phyloP scores from a whole-genome alignment of 2,888 invertebrate genomes.

The Chrysolina oricalcia region DNA sequence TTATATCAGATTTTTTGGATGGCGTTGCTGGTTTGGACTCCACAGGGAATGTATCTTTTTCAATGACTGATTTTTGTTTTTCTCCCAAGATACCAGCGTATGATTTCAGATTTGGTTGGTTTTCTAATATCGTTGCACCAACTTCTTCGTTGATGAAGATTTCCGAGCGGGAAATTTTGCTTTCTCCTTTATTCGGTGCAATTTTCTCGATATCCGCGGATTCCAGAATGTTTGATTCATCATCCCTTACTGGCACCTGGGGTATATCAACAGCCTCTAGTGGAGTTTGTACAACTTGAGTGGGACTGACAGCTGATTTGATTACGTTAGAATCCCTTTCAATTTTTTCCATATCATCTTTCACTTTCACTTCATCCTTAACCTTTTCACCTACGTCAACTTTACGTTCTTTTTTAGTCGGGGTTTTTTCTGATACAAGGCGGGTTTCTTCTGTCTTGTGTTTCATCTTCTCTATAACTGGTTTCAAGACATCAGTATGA shows the following conservation, averaged over 20 bases:
- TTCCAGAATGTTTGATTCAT: background rate
- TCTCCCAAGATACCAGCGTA: slow-evolving; percentile 48
- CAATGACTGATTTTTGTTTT: slow-evolving; percentile 34
- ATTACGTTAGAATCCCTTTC: background rate
- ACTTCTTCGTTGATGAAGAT: slow-evolving; percentile 32
- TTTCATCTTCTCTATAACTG: slow-evolving; percentile 8
- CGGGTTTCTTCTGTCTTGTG: background rate
- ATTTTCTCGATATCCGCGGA: background rate
- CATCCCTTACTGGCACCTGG: background rate
- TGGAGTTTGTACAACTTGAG: background rate
- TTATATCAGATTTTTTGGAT: slow-evolving; percentile 49
- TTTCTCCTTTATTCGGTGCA: background rate
- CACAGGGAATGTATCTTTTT: slow-evolving; percentile 26
- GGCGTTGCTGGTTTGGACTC: slow-evolving; percentile 32
- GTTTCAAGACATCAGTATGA: slow-evolving; percentile 31
- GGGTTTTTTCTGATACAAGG: background rate
- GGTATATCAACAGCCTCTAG: background rate
- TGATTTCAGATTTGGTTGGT: slow-evolving; percentile 35
- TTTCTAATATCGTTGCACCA: slow-evolving; percentile 10
- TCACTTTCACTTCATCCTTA: background rate
- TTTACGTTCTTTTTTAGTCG: background rate
- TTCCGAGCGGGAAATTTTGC: background rate
- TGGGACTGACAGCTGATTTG: background rate
- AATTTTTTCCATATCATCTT: background rate
- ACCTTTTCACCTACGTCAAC: background rate